Evolutionary conservation across 1,140 invertebrate genomes (phyloP).

Genomic region (Cyclargus thomasi): DNA sequence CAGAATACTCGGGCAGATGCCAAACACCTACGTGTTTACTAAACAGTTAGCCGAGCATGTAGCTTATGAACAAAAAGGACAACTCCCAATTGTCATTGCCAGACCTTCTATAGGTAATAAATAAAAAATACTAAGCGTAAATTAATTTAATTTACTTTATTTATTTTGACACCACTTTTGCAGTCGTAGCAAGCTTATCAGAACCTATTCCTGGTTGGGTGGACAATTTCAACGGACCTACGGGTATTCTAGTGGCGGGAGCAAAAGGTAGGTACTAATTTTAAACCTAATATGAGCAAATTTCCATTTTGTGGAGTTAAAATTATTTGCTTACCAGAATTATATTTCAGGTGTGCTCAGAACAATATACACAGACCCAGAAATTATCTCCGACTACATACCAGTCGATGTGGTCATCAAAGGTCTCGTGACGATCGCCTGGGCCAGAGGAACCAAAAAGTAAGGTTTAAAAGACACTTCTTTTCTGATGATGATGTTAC

Average conservation of each 20-base stretch:
- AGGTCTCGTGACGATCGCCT: constrained; percentile 83
- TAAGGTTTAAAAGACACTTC: constrained; percentile 51
- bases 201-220: constrained; percentile 90
- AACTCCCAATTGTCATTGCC: constrained; percentile 87
- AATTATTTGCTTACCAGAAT: neutral
- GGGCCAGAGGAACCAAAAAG: constrained; percentile 80
- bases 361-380: constrained; percentile 79
- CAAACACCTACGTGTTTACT: constrained; percentile 91
- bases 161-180: too few species aligned
- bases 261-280: constrained; percentile 85
- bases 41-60: constrained; percentile 88
- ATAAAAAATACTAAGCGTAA: too few species aligned
- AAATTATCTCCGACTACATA: constrained; percentile 84
- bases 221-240: constrained; percentile 95
- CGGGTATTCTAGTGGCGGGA: constrained; percentile 83
- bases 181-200: constrained; percentile 79
- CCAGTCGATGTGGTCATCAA: constrained; percentile 92
- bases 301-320: too few species aligned
- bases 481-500: too few species aligned
- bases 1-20: constrained; percentile 81
- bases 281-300: too few species aligned
- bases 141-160: neutral
- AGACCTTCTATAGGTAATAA: constrained; percentile 90
- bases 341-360: constrained; percentile 79
- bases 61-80: constrained; percentile 79